Conservation (phyloP, 2,113 vertebrate genomes). For the Chaenocephalus aceratus region DNA sequence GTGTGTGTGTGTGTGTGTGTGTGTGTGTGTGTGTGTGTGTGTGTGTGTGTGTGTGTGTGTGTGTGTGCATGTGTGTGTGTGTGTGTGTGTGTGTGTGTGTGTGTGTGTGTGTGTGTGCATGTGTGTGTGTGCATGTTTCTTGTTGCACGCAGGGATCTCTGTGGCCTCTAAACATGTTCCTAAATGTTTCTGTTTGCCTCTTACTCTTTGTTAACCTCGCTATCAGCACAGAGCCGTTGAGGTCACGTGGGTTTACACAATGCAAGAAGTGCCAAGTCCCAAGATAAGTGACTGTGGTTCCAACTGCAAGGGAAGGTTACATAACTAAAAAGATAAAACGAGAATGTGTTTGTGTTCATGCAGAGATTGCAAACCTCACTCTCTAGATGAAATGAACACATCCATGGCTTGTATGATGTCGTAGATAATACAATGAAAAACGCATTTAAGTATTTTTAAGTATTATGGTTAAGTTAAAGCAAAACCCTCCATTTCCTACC, state of each 20-base stretch:
- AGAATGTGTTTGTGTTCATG: neutral
- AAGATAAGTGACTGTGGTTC: neutral
- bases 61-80: too few relatives aligned
- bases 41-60: too few relatives aligned
- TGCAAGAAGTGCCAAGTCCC: neutral
- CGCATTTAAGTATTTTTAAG: neutral
- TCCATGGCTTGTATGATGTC: neutral
- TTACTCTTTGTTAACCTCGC: neutral
- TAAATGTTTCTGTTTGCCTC: neutral
- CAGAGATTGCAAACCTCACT: neutral
- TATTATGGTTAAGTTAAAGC: neutral
- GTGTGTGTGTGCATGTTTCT: neutral
- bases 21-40: too few relatives aligned
- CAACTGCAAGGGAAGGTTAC: neutral
- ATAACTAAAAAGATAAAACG: neutral
- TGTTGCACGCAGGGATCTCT: neutral
- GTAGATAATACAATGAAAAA: neutral
- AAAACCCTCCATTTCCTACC: neutral
- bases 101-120: too few relatives aligned
- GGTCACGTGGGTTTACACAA: neutral
- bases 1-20: too few relatives aligned
- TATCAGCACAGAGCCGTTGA: neutral
- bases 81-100: too few relatives aligned
- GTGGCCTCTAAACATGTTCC: neutral
- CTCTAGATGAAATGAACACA: neutral